phyloP scores from a whole-genome alignment of 2,113 vertebrate species.

The Pseudorasbora parva region DNA sequence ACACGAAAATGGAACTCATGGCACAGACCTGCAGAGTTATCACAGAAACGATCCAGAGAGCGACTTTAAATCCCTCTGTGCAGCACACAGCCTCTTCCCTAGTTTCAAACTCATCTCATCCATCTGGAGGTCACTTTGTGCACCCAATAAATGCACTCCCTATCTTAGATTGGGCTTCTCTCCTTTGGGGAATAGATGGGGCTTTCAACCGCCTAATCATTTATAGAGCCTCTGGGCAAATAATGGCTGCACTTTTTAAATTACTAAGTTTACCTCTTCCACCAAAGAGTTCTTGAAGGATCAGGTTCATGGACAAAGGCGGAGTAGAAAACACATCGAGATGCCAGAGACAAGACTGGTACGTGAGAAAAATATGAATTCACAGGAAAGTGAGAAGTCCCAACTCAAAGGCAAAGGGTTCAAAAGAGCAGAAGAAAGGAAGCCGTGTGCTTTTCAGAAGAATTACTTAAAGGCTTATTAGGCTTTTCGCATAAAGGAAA shows the following conservation, averaged over 20 bases:
- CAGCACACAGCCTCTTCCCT: slow-evolving; percentile 44
- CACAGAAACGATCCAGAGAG: slow-evolving; percentile 46
- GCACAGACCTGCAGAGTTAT: slow-evolving; percentile 4
- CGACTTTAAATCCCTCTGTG: slow-evolving; percentile 53
- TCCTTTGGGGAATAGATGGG: slow-evolving; percentile 61
- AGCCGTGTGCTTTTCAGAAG: slow-evolving; percentile 48
- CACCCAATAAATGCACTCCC: slow-evolving; percentile 57
- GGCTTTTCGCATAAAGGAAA: slow-evolving; percentile 77
- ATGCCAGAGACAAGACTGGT: slow-evolving; percentile 40
- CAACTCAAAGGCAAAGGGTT: slow-evolving; percentile 66
- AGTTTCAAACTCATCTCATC: slow-evolving; percentile 57
- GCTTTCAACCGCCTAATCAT: slow-evolving; percentile 65
- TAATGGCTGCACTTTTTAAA: slow-evolving; percentile 55
- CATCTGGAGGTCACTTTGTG: slow-evolving; percentile 64
- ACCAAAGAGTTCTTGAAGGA: slow-evolving; percentile 61
- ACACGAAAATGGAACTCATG: neutral
- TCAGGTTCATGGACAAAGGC: slow-evolving; percentile 52
- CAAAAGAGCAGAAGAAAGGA: slow-evolving; percentile 66
- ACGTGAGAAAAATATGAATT: slow-evolving; percentile 52
- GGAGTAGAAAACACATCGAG: slow-evolving; percentile 35
- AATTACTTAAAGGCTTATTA: slow-evolving; percentile 76
- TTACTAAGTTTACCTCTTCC: slow-evolving; percentile 61
- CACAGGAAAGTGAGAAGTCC: slow-evolving; percentile 58
- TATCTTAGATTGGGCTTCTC: slow-evolving; percentile 56
- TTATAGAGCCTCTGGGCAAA: slow-evolving; percentile 61